Conservation (phyloP, 2,113 vertebrate genomes). For the Melospiza melodia region DNA sequence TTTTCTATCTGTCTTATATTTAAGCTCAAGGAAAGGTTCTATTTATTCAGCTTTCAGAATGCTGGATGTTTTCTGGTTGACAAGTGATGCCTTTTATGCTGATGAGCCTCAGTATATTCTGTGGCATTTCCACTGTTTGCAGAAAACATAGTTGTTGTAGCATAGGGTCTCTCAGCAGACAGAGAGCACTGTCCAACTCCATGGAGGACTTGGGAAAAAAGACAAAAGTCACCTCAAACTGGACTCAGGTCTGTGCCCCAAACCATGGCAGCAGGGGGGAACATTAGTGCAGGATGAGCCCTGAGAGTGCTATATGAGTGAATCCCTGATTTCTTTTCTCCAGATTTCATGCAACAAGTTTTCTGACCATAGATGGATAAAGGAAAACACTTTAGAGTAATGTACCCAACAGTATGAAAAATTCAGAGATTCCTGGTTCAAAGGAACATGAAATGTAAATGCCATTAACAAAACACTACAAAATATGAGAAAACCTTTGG, state of each 20-base stretch:
- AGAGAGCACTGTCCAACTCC: not conserved
- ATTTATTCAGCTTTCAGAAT: not conserved
- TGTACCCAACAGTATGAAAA: not conserved
- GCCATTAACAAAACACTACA: not conserved
- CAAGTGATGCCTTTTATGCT: not conserved
- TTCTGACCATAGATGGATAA: not conserved
- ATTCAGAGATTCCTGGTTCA: not conserved
- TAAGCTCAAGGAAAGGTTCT: not conserved
- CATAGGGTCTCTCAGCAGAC: not conserved
- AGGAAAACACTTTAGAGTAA: not conserved
- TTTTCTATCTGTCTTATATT: not conserved
- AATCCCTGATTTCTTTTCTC: not conserved
- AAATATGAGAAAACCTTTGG: not conserved
- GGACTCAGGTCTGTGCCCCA: not conserved
- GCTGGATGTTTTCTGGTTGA: not conserved
- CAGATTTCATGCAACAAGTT: not conserved
- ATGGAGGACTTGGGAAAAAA: not conserved
- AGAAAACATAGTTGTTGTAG: not conserved
- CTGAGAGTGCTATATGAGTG: not conserved
- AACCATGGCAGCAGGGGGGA: accelerated
- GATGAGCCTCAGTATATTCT: not conserved
- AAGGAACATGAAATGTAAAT: not conserved
- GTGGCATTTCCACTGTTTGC: not conserved
- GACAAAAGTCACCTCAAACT: not conserved
- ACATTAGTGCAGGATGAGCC: not conserved